phyloP scores from a whole-genome alignment of 2,888 invertebrate species.

The Hemistola chrysoprasaria region DNA sequence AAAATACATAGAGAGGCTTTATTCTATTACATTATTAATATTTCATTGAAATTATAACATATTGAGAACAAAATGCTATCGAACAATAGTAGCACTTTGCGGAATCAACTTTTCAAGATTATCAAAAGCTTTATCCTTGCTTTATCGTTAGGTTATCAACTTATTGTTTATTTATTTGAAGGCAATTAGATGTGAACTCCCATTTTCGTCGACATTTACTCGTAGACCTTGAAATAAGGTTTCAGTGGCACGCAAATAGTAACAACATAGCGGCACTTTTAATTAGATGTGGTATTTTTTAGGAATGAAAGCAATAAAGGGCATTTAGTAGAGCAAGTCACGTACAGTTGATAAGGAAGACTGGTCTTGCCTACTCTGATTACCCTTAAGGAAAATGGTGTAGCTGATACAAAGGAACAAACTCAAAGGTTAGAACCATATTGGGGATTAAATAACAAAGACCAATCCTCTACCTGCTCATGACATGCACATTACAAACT shows the following conservation, averaged over 20 bases:
- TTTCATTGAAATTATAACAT: no score
- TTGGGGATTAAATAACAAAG: slow-evolving; percentile 41
- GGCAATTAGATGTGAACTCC: slow-evolving; percentile 40
- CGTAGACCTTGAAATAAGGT: slow-evolving; percentile 44
- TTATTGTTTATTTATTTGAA: slow-evolving; percentile 25
- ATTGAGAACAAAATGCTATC: no score
- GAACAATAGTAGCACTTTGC: no score
- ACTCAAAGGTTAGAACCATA: slow-evolving; percentile 21
- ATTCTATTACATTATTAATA: no score
- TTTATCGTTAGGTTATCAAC: slow-evolving; percentile 36
- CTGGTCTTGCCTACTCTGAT: slow-evolving; percentile 2
- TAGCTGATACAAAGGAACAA: slow-evolving; percentile 6
- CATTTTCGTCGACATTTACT: slow-evolving; percentile 50
- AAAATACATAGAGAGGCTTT: no score
- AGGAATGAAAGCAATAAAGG: slow-evolving; percentile 16
- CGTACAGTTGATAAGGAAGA: slow-evolving; percentile 13
- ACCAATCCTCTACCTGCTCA: slow-evolving; percentile 61
- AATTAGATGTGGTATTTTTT: slow-evolving; percentile 13
- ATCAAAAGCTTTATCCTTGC: slow-evolving; percentile 34
- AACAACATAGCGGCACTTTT: slow-evolving; percentile 30
- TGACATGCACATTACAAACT: slow-evolving; percentile 48
- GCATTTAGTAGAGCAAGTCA: slow-evolving; percentile 14
- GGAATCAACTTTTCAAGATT: no score
- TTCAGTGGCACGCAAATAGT: slow-evolving; percentile 47
- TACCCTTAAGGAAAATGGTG: slow-evolving; percentile 1